A percentile compares a stretch with the other conserved stretches of the same genome.
Conservation (phyloP, 2,797 vertebrate species). For the Trachops cirrhosus region DNA sequence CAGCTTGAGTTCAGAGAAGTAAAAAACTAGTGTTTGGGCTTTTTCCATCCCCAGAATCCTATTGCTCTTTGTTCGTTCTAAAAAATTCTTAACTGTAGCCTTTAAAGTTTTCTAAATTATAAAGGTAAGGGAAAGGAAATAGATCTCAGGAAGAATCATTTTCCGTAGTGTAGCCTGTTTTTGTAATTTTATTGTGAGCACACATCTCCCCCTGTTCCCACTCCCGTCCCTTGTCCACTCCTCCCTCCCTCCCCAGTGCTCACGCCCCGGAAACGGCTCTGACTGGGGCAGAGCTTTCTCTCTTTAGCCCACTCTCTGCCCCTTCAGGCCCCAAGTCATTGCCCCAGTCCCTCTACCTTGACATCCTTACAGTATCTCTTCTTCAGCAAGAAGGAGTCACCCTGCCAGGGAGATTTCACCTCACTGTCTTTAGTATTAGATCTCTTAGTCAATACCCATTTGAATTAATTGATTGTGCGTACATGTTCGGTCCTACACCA, state of each 20-base stretch:
- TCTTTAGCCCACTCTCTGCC: neutral
- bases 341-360: neutral
- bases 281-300: neutral
- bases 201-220: neutral
- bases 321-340: neutral
- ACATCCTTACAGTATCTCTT: neutral
- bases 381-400: conserved; percentile 47
- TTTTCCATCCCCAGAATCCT: neutral
- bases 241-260: neutral
- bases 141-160: neutral
- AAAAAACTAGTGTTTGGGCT: neutral
- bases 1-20: neutral
- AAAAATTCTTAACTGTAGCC: neutral
- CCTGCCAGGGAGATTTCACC: conserved; percentile 47
- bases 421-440: conserved; percentile 28
- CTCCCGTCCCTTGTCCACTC: too few relatives aligned
- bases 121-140: neutral
- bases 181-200: neutral
- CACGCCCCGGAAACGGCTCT: neutral
- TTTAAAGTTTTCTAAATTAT: neutral
- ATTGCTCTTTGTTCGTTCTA: neutral
- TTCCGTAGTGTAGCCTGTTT: neutral
- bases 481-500: conserved; percentile 63
- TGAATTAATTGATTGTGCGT: conserved; percentile 54
- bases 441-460: conserved; percentile 51